A percentile compares a stretch with the other conserved stretches of the same genome.
These are phyloP conservation scores for Centropus unirufus DNA, from an alignment of 2,113 vertebrate species.

Conservation along the genomic window DNA sequence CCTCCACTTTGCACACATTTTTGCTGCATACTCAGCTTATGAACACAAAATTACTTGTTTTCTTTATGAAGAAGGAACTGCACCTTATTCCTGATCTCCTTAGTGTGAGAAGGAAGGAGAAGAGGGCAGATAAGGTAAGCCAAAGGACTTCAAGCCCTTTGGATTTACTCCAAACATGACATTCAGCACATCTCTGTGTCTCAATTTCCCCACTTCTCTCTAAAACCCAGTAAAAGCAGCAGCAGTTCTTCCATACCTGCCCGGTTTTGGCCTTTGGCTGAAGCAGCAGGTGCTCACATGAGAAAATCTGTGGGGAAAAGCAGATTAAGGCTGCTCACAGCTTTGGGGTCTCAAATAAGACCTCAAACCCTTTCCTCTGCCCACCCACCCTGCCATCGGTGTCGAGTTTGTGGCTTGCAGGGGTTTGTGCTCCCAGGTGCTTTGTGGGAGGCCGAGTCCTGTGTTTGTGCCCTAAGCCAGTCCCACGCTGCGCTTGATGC, in stretches of 20 bases:
- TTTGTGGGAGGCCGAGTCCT: neutral
- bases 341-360: accelerated
- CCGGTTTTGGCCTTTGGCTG: neutral
- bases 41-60: neutral
- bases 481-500: neutral
- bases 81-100: neutral
- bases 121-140: neutral
- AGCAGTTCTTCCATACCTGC: neutral
- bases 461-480: neutral
- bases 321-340: neutral
- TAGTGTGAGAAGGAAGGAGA: neutral
- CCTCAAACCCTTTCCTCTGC: neutral
- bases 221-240: neutral
- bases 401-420: accelerated
- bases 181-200: neutral
- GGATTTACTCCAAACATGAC: neutral
- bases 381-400: accelerated
- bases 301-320: neutral
- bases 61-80: neutral
- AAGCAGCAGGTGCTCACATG: neutral
- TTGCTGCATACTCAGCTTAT: neutral
- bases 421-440: neutral
- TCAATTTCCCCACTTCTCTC: neutral
- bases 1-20: neutral
- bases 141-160: neutral